phyloP scores from a whole-genome alignment of 1,140 invertebrate species.

The Tachypleus tridentatus region DNA sequence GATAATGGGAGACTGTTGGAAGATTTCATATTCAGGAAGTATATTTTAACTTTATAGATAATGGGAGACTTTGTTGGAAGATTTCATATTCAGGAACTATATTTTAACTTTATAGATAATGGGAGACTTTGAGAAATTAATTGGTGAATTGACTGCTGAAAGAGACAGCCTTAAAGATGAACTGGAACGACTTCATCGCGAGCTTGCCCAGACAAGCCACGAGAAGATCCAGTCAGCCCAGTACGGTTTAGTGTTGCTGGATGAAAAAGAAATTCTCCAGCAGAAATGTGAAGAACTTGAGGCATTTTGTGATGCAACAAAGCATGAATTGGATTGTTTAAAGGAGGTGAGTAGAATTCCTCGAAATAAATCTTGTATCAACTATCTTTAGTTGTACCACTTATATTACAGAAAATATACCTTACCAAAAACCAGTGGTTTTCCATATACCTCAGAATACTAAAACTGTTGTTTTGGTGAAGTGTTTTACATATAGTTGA shows the following conservation, averaged over 20 bases:
- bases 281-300: slow-evolving; percentile 70
- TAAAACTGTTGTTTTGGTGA: too few relatives aligned
- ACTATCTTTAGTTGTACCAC: slow-evolving; percentile 55
- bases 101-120: too few relatives aligned
- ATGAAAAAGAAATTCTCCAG: slow-evolving; percentile 80
- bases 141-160: slow-evolving; percentile 4
- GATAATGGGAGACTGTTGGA: too few relatives aligned
- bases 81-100: too few relatives aligned
- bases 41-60: too few relatives aligned
- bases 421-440: too few relatives aligned
- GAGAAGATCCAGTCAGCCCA: slow-evolving; percentile 95
- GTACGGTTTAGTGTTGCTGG: slow-evolving; percentile 83
- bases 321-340: slow-evolving; percentile 82
- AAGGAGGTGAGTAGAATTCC: slow-evolving; percentile 62
- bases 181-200: slow-evolving; percentile 71
- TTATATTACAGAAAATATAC: slow-evolving; percentile 36
- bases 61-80: too few relatives aligned
- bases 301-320: slow-evolving; percentile 67
- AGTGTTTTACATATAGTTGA: too few relatives aligned
- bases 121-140: too few relatives aligned
- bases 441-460: too few relatives aligned
- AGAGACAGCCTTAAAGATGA: slow-evolving; percentile 38
- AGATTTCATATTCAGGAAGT: too few relatives aligned
- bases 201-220: slow-evolving; percentile 82
- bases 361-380: neutral